Evolutionary conservation across 2,113 vertebrate species (phyloP), one percentile per base, ranked within the genome.

Genomic region (Callospermophilus lateralis): DNA sequence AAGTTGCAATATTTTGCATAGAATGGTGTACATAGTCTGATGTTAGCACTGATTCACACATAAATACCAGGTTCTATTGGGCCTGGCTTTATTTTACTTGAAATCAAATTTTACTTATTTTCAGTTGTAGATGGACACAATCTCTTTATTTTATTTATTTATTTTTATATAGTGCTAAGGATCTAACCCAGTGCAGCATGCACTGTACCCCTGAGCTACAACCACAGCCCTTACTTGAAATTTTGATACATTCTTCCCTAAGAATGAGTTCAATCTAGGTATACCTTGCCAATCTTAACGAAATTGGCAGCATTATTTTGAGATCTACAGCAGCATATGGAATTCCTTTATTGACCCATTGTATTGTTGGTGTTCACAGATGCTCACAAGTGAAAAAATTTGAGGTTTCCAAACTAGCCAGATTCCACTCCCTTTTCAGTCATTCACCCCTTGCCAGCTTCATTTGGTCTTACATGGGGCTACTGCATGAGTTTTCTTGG

Each of bases 291-390:
- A 87, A 61, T 6, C 7, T 4, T 73, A 15, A 67, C 19, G 13
- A 53, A 45, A 42, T 10, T 86, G 37, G 32, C 22, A 24, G 20
- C 4, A 73, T 2, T 81, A 76, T 85, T 81, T 92, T n/a, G 1
- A 92, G 19, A 2, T 93, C 8, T 45, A 22, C 9, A 34, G 13
- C 11, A 34, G 20, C 37, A 13, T 48, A 45, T 55, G 4, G 34
- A 74, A 20, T 7, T 67, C 17, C 3, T 37, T 58, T 48, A 67
- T 53, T 1, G 1, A 5, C 1, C 1, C 3, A 2, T 17, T 30
- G 0, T 10, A 24, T 58, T 22, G 2, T 13, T 58, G 2, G 26
- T 11, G 11, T 30, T 28, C 9, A 67, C 17, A 92, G 51, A 72
- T 10, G 16, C 26, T 28, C n/a, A 76, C 2, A 67, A 19, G 0